Conservation (phyloP, 2,888 invertebrate species). For the Sinhomidia bicolor region DNA sequence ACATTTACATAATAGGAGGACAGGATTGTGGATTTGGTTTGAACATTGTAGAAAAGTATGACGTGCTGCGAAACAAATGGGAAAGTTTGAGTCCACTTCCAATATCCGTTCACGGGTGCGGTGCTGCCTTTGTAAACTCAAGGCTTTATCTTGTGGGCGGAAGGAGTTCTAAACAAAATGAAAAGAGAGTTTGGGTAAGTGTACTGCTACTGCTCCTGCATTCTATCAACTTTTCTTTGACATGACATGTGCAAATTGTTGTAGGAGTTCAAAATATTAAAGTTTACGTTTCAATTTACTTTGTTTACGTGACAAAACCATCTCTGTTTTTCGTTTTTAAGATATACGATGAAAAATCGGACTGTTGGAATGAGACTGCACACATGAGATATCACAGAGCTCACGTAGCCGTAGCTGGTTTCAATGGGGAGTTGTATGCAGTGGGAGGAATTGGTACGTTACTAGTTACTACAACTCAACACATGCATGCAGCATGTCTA, state of each 20-base stretch:
- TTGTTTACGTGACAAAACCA: not conserved
- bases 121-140: conserved; percentile 80
- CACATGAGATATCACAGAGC: conserved; percentile 80
- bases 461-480: not conserved
- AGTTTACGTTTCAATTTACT: not conserved
- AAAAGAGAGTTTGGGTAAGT: conserved; percentile 80
- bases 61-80: conserved; percentile 81
- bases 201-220: too few relatives aligned
- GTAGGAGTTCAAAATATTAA: not conserved
- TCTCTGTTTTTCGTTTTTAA: conserved; percentile 50
- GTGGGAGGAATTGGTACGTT: conserved; percentile 80
- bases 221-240: not conserved
- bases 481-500: not conserved
- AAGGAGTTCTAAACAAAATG: conserved; percentile 79
- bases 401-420: conserved; percentile 80
- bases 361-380: conserved; percentile 80
- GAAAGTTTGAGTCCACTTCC: conserved; percentile 80
- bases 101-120: conserved; percentile 80
- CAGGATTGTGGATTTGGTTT: conserved; percentile 80
- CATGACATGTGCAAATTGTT: not conserved
- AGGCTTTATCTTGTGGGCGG: conserved; percentile 81
- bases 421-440: conserved; percentile 81
- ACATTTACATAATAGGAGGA: conserved; percentile 81
- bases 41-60: conserved; percentile 81
- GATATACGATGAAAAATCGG: conserved; percentile 80